Conservation (phyloP, 2,888 invertebrate species). For the Amphipyra tragopoginis region DNA sequence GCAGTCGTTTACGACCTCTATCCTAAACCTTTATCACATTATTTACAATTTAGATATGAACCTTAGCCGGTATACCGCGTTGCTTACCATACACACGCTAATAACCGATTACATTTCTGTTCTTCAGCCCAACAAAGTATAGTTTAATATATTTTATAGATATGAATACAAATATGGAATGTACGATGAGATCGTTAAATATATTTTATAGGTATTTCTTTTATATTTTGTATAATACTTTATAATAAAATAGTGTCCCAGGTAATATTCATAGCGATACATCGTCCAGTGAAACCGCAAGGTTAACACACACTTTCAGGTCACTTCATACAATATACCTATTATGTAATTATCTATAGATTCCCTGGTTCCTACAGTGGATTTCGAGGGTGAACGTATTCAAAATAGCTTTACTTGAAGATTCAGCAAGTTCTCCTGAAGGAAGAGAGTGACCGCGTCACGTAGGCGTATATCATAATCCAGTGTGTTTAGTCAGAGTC, state of each 20-base stretch:
- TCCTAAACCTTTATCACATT: constrained; percentile 40
- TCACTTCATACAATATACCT: constrained; percentile 18
- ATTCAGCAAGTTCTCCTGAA: constrained; percentile 5
- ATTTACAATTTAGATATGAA: constrained; percentile 53
- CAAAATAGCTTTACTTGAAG: constrained; percentile 8
- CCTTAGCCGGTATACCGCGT: constrained; percentile 1
- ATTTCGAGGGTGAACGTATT: background rate
- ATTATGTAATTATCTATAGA: background rate
- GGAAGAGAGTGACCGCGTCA: background rate
- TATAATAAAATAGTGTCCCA: constrained; percentile 8
- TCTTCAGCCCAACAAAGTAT: background rate
- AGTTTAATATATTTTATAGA: constrained; percentile 17
- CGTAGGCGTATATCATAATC: background rate
- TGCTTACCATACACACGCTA: background rate
- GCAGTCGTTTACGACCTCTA: constrained; percentile 40
- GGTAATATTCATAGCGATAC: background rate
- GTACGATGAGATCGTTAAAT: constrained; percentile 32
- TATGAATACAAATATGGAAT: constrained; percentile 34
- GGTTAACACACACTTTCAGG: constrained; percentile 10
- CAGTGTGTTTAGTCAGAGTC: constrained; percentile 77
- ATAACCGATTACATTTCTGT: background rate
- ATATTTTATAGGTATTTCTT: constrained; percentile 3
- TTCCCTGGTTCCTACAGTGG: constrained; percentile 28
- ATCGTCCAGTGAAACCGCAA: no score
- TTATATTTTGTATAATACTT: constrained; percentile 13